Evolutionary conservation across 1,140 invertebrate species (phyloP), one percentile per base, ranked within the genome.

Genomic region (Ceratosolen solmsi): DNA sequence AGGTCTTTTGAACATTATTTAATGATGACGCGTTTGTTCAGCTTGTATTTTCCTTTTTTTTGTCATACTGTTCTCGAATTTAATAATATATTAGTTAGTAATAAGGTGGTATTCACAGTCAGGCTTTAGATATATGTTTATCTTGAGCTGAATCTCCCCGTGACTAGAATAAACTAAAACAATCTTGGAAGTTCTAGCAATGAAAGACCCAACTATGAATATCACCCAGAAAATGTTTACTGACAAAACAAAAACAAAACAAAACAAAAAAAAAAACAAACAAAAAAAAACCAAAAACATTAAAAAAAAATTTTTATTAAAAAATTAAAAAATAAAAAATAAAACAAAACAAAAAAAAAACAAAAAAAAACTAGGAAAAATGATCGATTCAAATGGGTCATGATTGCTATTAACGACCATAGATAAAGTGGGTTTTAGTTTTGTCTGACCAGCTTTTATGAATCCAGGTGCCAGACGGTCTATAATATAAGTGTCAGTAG

Each of bases 381-480:
- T n/a, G n/a, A 54, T 51, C 65, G 46, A 46, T 33, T 41, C 41
- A 49, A 80, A 46, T 65, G 65, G 41, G 41, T 58, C 79, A 74
- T 74, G 56, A 80, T 75, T 82, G 80, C 70, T 76, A 77, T 58
- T 76, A 71, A 60, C 30, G 56, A 75, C 49, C 17, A 71, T 71
- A 30, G 49, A 70, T 76, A 41, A 41, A 82, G 54, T 76, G 33
- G 73, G 73, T 71, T 65, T 79, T 71, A 36, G 76, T 79, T 88
- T 89, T 87, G 86, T 92, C 89, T 92, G 89, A 91, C 88, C 89
- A 88, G 87, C 90, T 91, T 91, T 92, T 91, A 92, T 92, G 90
- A 91, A 92, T 92, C 87, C 90, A 92, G 90, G 91, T 91, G 87
- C 89, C 91, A 90, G 90, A 90, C 85, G 88, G 84, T 90, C 86